A percentile compares a stretch with the other conserved stretches of the same genome.
phyloP scores from a whole-genome alignment of 2,797 vertebrate genomes.

The Buceros bicornis region DNA sequence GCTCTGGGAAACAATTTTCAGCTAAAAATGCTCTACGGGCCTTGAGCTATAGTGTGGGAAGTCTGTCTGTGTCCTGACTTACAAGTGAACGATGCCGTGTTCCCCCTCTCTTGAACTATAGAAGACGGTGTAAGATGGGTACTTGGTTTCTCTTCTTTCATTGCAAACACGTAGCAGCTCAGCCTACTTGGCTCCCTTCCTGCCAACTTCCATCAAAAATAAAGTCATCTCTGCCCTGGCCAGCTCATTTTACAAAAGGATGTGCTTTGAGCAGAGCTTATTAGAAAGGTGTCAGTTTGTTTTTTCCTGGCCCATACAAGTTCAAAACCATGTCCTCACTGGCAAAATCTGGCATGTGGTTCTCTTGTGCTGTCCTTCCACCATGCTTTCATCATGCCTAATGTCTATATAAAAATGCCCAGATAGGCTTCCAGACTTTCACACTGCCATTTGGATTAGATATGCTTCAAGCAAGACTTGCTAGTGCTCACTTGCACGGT shows the following conservation, averaged over 20 bases:
- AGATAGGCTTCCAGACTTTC: neutral
- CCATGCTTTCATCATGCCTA: neutral
- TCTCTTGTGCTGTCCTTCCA: neutral
- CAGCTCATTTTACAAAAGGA: neutral
- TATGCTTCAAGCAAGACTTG: neutral
- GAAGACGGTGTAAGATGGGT: neutral
- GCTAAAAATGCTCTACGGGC: neutral
- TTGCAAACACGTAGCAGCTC: slow-evolving; percentile 29
- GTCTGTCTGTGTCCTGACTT: neutral
- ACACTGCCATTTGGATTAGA: neutral
- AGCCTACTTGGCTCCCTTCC: slow-evolving; percentile 43
- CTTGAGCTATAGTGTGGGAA: neutral
- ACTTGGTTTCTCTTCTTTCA: neutral
- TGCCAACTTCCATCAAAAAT: slow-evolving; percentile 50
- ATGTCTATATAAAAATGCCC: neutral
- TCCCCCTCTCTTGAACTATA: neutral
- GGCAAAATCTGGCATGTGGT: neutral
- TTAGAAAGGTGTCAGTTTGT: slow-evolving; percentile 47
- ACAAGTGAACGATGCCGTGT: neutral
- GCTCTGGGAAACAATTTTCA: neutral
- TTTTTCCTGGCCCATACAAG: neutral
- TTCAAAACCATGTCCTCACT: neutral
- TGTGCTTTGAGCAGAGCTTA: slow-evolving; percentile 22
- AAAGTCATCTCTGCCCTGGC: slow-evolving; percentile 56
- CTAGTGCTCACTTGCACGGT: neutral